These are phyloP conservation scores for Dolichotis patagonum DNA, from an alignment of 2,113 vertebrate genomes.

Conservation along the genomic window DNA sequence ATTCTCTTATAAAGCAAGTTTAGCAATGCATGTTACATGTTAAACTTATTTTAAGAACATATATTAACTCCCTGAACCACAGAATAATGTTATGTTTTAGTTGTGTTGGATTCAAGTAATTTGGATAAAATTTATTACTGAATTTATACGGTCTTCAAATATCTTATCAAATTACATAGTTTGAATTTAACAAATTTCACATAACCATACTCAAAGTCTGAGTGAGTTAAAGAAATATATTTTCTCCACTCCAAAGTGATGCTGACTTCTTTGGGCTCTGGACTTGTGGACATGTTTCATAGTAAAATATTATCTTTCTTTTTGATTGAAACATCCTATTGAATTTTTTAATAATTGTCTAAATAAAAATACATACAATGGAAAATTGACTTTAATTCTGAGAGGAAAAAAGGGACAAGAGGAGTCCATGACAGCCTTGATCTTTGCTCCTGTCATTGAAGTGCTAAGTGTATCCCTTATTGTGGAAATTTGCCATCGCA, in stretches of 20 bases:
- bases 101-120: conserved; percentile 33
- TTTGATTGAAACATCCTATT: not conserved
- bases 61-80: conserved; percentile 5
- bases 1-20: conserved; percentile 8
- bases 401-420: not conserved
- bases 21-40: not conserved
- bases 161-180: conserved; percentile 35
- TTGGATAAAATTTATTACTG: conserved; percentile 24
- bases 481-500: conserved; percentile 27
- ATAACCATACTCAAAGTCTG: not conserved
- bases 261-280: not conserved
- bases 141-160: not conserved
- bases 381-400: not conserved
- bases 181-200: conserved; percentile 1
- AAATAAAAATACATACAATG: not conserved
- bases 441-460: not conserved
- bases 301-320: not conserved
- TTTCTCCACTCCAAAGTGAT: not conserved
- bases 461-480: not conserved
- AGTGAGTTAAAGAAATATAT: not conserved
- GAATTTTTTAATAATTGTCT: not conserved
- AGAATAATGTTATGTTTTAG: conserved; percentile 15
- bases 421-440: not conserved
- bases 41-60: conserved; percentile 37
- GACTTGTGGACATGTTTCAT: not conserved